Evolutionary conservation across 35 echinoderm and acorn worm species (phyloP).

Genomic region (Patiria miniata): DNA sequence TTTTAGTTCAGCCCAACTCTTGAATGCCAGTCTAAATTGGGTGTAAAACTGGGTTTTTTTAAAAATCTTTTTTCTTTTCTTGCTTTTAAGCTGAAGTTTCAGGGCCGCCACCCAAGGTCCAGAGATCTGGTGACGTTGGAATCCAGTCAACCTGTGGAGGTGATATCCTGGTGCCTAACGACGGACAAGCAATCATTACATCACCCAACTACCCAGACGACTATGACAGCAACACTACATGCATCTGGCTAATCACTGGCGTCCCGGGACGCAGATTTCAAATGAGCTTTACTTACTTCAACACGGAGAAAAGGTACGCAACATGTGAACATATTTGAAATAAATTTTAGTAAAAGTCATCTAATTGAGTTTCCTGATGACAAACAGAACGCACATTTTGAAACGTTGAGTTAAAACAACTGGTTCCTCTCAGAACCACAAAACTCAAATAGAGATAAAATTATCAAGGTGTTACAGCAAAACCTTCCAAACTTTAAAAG

Average conservation of each 20-base stretch:
- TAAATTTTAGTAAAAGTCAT: too few species aligned
- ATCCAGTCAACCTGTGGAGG: constrained; percentile 43
- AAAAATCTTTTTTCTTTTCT: background rate
- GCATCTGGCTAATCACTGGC: constrained; percentile 56
- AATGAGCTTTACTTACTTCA: constrained; percentile 43
- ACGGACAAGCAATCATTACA: background rate
- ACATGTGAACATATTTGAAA: too few species aligned
- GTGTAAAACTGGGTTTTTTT: background rate
- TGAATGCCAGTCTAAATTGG: too few species aligned
- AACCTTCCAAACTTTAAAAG: too few species aligned
- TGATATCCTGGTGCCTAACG: constrained; percentile 37
- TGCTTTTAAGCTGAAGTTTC: background rate
- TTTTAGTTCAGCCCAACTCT: too few species aligned
- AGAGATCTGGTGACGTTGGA: background rate
- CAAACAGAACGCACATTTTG: too few species aligned
- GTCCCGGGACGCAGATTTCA: constrained; percentile 37
- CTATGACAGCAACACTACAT: constrained; percentile 54
- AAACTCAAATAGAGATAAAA: too few species aligned
- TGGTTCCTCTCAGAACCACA: too few species aligned
- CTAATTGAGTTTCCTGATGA: too few species aligned
- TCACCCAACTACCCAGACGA: constrained; percentile 55
- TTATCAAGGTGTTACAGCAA: too few species aligned
- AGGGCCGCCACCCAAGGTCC: background rate
- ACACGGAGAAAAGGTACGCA: constrained; percentile 48
- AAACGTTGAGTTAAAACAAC: too few species aligned